Percentiles rank a stretch among this genome's conserved stretches.
Evolutionary conservation across 1,140 invertebrate genomes (phyloP).

Genomic region (Caenorhabditis brenneri): DNA sequence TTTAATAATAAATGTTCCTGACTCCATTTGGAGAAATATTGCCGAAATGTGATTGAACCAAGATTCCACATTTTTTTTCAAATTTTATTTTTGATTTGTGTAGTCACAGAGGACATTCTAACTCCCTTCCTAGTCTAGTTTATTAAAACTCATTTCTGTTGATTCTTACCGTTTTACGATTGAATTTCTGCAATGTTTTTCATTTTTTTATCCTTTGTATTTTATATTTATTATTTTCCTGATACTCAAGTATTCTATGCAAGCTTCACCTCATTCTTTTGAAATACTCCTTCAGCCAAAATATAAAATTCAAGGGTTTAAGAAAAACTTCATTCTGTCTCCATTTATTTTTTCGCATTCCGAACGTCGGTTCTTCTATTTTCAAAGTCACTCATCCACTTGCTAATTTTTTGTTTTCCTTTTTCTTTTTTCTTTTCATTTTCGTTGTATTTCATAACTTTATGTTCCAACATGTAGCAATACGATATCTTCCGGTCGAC

Average conservation of each 20-base stretch:
- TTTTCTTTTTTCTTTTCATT: not conserved
- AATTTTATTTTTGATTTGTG: too few relatives aligned
- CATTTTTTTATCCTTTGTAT: too few relatives aligned
- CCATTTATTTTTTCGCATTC: not conserved
- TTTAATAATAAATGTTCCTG: too few relatives aligned
- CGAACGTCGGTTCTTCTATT: not conserved
- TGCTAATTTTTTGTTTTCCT: not conserved
- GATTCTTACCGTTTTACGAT: too few relatives aligned
- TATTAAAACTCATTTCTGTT: too few relatives aligned
- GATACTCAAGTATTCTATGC: not conserved
- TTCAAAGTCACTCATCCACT: conserved; percentile 6
- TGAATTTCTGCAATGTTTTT: too few relatives aligned
- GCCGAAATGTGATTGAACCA: too few relatives aligned
- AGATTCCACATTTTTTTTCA: too few relatives aligned
- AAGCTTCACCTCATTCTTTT: not conserved
- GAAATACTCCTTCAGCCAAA: not conserved
- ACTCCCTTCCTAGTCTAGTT: too few relatives aligned
- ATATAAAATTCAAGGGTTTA: not conserved
- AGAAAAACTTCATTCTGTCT: not conserved
- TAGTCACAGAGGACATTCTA: too few relatives aligned
- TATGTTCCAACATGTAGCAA: not conserved
- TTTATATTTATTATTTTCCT: not conserved
- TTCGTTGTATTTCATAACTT: not conserved
- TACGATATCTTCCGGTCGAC: not conserved
- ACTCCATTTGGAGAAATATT: too few relatives aligned